Evolutionary conservation across 2,797 vertebrate genomes (phyloP).

Genomic region (Parauchenoglanis ngamensis): DNA sequence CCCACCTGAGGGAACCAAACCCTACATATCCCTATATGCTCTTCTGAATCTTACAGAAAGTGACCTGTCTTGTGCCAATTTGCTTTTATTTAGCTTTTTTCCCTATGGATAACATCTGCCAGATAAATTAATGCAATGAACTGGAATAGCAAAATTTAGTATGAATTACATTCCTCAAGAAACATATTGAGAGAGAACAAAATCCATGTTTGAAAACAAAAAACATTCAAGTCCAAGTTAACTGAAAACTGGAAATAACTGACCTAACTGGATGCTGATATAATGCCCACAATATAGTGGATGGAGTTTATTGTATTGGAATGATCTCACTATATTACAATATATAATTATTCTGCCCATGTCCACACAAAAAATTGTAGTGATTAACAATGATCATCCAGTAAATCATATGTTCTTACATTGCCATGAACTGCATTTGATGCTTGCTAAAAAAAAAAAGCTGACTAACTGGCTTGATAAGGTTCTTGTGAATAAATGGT

Average conservation of each 20-base stretch:
- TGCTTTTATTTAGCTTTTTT: neutral
- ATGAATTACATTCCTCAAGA: neutral
- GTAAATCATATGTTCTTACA: neutral
- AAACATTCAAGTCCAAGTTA: neutral
- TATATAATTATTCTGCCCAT: neutral
- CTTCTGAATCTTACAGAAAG: neutral
- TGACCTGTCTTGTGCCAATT: neutral
- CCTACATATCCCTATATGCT: neutral
- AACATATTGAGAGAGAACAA: neutral
- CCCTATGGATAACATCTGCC: neutral
- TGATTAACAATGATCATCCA: neutral
- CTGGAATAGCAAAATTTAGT: neutral
- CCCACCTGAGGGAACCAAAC: neutral
- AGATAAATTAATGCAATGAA: neutral
- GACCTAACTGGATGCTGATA: neutral
- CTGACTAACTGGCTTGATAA: neutral
- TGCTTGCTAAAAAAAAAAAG: neutral
- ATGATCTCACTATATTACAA: neutral
- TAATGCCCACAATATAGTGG: neutral
- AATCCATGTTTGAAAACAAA: neutral
- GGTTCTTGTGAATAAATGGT: neutral
- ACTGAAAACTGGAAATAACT: neutral
- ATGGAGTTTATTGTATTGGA: neutral
- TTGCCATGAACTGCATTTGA: neutral
- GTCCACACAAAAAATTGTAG: neutral